phyloP scores from a whole-genome alignment of 2,888 invertebrate species.

The Drosophila macrospina region DNA sequence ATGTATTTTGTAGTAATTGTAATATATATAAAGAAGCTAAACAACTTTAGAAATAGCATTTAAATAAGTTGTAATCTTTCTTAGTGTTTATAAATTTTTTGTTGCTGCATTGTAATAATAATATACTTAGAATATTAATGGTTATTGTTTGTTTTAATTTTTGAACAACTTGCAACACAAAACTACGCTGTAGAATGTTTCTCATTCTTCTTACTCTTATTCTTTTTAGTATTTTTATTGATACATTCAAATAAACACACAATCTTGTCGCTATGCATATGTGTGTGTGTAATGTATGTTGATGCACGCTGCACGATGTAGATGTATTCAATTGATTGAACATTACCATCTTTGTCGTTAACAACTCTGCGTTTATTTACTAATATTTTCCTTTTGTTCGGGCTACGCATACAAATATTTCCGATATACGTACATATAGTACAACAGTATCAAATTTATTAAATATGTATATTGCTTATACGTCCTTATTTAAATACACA shows the following conservation, averaged over 20 bases:
- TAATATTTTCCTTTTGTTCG: conserved; percentile 53
- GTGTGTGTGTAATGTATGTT: conserved; percentile 1
- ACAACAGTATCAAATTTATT: conserved; percentile 57
- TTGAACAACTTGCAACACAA: conserved; percentile 53
- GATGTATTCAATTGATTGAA: conserved; percentile 46
- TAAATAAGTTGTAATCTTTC: conserved; percentile 45
- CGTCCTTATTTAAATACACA: conserved; percentile 11
- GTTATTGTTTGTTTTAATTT: conserved; percentile 16
- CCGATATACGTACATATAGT: conserved; percentile 23
- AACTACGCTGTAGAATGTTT: conserved; percentile 11
- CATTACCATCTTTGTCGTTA: conserved; percentile 28
- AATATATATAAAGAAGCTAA: conserved; percentile 69
- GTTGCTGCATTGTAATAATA: conserved; percentile 22
- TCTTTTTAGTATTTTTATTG: conserved; percentile 1
- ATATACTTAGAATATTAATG: conserved; percentile 28
- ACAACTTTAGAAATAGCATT: conserved; percentile 60
- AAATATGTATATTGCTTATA: conserved; percentile 57
- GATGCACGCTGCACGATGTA: conserved; percentile 19
- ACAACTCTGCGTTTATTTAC: conserved; percentile 53
- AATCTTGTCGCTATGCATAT: conserved; percentile 8
- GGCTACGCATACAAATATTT: conserved; percentile 33
- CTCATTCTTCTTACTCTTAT: conserved; percentile 11
- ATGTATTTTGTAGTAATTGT: conserved; percentile 49
- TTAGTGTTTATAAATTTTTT: conserved; percentile 33
- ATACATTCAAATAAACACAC: conserved; percentile 40